A percentile compares a stretch with the other conserved stretches of the same genome.
Evolutionary conservation across 2,113 vertebrate species (phyloP).

Genomic region (Oryzias celebensis): DNA sequence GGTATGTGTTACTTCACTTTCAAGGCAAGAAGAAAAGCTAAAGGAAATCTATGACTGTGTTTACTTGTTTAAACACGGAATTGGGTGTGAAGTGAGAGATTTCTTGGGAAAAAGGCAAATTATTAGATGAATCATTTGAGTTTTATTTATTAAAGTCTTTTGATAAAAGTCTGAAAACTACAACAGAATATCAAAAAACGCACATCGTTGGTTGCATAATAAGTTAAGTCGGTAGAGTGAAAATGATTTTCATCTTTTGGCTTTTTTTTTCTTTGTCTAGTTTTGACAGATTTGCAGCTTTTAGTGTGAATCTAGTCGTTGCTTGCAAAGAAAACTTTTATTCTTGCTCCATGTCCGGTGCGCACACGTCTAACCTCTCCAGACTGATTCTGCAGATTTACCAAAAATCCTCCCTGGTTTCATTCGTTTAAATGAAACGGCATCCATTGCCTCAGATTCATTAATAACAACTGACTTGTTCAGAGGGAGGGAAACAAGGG

Average conservation of each 20-base stretch:
- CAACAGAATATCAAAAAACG: too few species aligned
- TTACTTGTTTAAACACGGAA: constrained; percentile 37
- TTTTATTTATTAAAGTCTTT: constrained; percentile 1
- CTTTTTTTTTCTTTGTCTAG: too few species aligned
- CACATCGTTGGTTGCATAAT: too few species aligned
- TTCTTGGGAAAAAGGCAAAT: neutral
- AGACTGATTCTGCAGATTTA: constrained; percentile 2
- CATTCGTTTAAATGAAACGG: neutral
- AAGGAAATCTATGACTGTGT: constrained; percentile 54
- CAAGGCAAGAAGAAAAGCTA: constrained; percentile 51
- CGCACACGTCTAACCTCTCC: neutral
- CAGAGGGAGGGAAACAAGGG: constrained; percentile 7
- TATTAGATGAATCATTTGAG: neutral
- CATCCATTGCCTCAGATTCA: constrained; percentile 64
- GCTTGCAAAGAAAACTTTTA: neutral
- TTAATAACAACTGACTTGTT: constrained; percentile 73
- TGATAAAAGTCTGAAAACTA: too few species aligned
- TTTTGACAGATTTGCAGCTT: neutral
- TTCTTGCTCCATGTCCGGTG: neutral
- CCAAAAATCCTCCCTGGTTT: constrained; percentile 17
- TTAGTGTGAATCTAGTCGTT: neutral
- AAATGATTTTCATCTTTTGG: too few species aligned
- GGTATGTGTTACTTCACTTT: constrained; percentile 80
- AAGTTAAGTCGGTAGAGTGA: too few species aligned
- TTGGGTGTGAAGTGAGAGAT: neutral